Evolutionary conservation across 2,113 vertebrate species (phyloP).

Genomic region (Erpornis zantholeuca): DNA sequence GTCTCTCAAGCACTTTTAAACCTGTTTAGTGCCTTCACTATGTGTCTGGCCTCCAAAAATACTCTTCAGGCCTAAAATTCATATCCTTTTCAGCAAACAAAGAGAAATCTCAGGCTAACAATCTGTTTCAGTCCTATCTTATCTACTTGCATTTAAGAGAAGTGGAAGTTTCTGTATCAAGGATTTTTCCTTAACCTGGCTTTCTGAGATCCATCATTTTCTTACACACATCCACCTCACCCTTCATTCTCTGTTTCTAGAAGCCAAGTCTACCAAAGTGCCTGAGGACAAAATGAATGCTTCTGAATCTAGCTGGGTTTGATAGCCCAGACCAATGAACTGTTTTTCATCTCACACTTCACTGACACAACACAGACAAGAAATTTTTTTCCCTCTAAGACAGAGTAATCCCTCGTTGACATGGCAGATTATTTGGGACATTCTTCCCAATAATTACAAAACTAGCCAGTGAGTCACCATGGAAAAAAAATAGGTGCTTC

Average conservation of each 20-base stretch:
- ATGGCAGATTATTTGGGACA: neutral
- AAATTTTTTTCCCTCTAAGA: neutral
- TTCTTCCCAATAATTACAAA: neutral
- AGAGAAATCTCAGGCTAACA: neutral
- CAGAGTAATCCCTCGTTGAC: neutral
- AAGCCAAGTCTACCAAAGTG: neutral
- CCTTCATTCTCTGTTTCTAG: neutral
- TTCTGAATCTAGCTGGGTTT: neutral
- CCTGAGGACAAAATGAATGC: accelerated
- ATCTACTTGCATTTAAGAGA: neutral
- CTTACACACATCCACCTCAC: neutral
- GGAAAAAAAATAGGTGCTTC: neutral
- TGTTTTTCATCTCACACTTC: neutral
- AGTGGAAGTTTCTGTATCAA: neutral
- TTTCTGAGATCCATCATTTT: neutral
- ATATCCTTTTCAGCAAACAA: neutral
- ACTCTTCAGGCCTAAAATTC: neutral
- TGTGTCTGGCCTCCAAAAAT: neutral
- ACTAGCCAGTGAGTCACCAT: neutral
- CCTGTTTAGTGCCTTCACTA: neutral
- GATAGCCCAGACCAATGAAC: neutral
- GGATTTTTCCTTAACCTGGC: neutral
- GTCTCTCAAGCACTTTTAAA: neutral
- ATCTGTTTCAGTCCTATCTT: neutral
- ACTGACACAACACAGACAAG: neutral